Evolutionary conservation across 2,113 vertebrate genomes (phyloP).

Genomic region (Ovis aries): DNA sequence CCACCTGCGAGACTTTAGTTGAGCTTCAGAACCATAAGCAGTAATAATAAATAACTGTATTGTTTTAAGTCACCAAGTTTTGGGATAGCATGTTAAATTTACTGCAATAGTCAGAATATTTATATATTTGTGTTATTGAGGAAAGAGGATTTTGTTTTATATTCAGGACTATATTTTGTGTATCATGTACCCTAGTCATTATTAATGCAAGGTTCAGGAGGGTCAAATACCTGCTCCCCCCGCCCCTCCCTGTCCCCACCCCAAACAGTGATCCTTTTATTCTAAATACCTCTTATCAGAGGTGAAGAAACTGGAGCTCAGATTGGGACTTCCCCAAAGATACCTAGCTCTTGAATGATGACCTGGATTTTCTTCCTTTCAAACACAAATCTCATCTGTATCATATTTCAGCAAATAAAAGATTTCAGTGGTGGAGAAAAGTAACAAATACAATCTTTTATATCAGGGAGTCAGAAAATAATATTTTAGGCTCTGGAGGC

Average conservation of each 20-base stretch:
- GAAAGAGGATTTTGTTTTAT: not conserved
- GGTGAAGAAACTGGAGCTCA: not conserved
- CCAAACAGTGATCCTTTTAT: not conserved
- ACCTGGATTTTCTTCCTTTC: not conserved
- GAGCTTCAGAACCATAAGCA: not conserved
- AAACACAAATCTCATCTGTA: not conserved
- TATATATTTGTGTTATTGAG: not conserved
- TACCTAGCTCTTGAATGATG: not conserved
- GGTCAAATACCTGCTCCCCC: not conserved
- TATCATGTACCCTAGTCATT: not conserved
- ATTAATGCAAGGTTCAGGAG: not conserved
- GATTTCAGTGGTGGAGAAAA: not conserved
- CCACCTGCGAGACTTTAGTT: not conserved
- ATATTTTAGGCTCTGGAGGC: not conserved
- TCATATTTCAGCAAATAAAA: not conserved
- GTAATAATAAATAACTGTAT: not conserved
- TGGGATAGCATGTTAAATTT: not conserved
- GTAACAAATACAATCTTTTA: not conserved
- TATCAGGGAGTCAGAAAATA: not conserved
- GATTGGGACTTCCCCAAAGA: not conserved
- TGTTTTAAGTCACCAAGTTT: not conserved
- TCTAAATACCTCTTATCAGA: not conserved
- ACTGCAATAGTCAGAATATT: not conserved
- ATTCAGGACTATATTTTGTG: not conserved
- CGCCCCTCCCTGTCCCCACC: rapidly evolving